Conservation (phyloP, 2,797 vertebrate genomes). For the Perdix hodgsoniae region DNA sequence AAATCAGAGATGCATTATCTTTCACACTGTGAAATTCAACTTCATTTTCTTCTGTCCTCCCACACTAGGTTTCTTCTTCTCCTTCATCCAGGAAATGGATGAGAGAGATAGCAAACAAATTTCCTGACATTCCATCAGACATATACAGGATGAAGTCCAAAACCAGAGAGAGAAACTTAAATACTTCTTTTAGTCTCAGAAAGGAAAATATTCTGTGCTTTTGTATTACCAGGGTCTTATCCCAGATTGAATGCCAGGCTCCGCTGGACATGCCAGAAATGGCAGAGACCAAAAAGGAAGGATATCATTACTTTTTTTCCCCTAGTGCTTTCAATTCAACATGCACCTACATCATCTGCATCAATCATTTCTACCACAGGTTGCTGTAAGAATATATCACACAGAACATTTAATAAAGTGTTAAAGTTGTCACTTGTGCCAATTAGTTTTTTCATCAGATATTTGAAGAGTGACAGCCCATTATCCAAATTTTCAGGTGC, state of each 20-base stretch:
- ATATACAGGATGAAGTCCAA: neutral
- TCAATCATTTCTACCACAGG: neutral
- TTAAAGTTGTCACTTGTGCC: neutral
- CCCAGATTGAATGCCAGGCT: neutral
- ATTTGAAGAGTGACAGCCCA: neutral
- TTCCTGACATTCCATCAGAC: neutral
- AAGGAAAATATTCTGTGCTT: neutral
- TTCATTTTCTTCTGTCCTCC: neutral
- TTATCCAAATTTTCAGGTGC: neutral
- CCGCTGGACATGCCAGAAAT: neutral
- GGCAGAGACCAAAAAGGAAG: neutral
- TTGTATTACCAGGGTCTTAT: neutral
- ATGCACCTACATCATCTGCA: neutral
- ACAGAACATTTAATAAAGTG: neutral
- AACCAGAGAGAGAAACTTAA: neutral
- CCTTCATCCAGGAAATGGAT: neutral
- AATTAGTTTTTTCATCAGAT: neutral
- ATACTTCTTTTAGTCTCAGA: neutral
- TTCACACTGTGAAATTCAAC: neutral
- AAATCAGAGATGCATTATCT: neutral
- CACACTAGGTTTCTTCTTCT: neutral
- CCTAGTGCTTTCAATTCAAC: neutral
- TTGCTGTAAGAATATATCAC: neutral
- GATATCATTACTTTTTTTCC: neutral
- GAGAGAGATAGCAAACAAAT: neutral